phyloP scores from a whole-genome alignment of 2,113 vertebrate genomes.

The Pandion haliaetus region DNA sequence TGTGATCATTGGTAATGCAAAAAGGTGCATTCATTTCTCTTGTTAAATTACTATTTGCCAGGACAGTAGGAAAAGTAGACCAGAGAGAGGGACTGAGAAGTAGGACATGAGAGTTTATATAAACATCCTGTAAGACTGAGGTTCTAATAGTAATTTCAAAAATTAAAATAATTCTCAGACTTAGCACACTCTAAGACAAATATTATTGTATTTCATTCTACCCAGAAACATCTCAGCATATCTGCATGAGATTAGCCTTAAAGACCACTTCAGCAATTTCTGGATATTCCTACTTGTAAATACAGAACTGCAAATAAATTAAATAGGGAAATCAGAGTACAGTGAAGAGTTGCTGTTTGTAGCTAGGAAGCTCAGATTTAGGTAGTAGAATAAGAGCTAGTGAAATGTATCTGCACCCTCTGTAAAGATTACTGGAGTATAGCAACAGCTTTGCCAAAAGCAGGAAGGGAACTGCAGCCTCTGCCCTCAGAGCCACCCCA shows the following conservation, averaged over 20 bases:
- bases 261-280: not conserved
- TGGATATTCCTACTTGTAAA: not conserved
- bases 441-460: not conserved
- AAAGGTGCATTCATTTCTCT: not conserved
- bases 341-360: not conserved
- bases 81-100: not conserved
- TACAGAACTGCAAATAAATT: not conserved
- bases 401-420: not conserved
- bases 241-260: not conserved
- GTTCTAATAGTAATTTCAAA: not conserved
- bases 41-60: not conserved
- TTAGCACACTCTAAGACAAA: not conserved
- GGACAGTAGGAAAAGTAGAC: not conserved
- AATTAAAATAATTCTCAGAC: not conserved
- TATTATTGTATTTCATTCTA: not conserved
- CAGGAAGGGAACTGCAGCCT: not conserved
- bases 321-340: not conserved
- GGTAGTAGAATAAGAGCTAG: not conserved
- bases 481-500: not conserved
- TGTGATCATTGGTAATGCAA: not conserved
- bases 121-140: not conserved
- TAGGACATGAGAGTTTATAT: not conserved
- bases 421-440: not conserved
- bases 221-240: not conserved
- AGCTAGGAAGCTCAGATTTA: not conserved